Evolutionary conservation across 2,113 vertebrate genomes (phyloP), one percentile per base, ranked within the genome.

Genomic region (Panurus biarmicus): DNA sequence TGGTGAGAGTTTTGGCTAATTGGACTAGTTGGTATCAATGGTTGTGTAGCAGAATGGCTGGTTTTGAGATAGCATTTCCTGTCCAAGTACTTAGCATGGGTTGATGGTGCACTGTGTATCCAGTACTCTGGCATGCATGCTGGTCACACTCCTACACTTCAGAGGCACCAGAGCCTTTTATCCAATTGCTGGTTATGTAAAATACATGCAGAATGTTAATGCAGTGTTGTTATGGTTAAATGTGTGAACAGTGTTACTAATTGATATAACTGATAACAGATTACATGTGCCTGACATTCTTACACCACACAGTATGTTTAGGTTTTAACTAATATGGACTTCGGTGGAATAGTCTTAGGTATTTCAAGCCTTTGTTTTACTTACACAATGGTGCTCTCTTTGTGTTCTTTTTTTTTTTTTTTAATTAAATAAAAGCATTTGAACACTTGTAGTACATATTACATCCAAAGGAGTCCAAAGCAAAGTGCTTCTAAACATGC

Each of bases 381-480:
- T 97, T 95, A 97, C 91, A 97, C 96, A 95, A 96, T 96, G 97
- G 98, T 98, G 98, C 98, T 98, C 96, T 97, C 82, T 94, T 93
- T 96, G 93, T 97, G 96, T 95, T 91, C 85, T 80, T 81, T 53
- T 53, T 69, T 79, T 90, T 90, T 81, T 81, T 76, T 85, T 93
- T 90, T 42, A 42, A 42, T 94, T 57, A 35, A 89, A 89, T 61
- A 85, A 94, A 91, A 91, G 82, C 92, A 97, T 97, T 89, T 89
- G 88, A 97, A 97, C 93, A 96, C 94, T 95, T 91, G 89, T 67
- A 96, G 94, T 96, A 94, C 95, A 94, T 97, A 96, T 95, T 91
- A 85, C 95, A 85, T 95, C 95, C 96, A 97, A 97, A 97, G 97
- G 95, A 94, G 96, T 95, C 95, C 82, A 93, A 87, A 93, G 60